Evolutionary conservation across 2,113 vertebrate genomes (phyloP), one percentile per base, ranked within the genome.

Genomic region (Clarias magur): DNA sequence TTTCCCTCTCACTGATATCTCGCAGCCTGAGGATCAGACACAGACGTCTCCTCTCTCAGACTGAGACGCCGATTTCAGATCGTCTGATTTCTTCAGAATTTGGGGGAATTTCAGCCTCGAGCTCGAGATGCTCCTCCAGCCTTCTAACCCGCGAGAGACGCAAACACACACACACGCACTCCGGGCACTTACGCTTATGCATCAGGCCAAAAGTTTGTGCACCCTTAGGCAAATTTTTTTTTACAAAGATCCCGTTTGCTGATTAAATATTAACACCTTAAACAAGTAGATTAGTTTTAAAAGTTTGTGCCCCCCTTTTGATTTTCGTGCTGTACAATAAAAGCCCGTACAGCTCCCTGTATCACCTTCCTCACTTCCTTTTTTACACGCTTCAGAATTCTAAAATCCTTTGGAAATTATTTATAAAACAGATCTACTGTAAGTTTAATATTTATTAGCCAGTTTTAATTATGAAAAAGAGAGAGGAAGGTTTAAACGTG

Each of bases 1-100:
- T 42, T 82, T 75, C 54, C 83, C 73, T 57, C 59, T 89, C 59
- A 27, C 34, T 72, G 67, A 76, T 63, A 80, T 83, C 67, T 81
- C 54, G 73, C 12, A 82, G 54, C 65, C 56, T 60, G 17, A 15
- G 57, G 48, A 25, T 23, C 3, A 79, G 73, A 27, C n/a, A 1
- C 15, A 12, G 62, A 54, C 60, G 23, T 38, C 30, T 80, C 68
- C 78, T 17, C 17, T 23, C 53, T 65, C 25, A 11, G 59, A 42
- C n/a, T 8, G 34, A 73, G 34, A 19, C 34, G 21, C 11, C 10
- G 34, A 73, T 21, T 21, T 34, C 5, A 4, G 67, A 2, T 4
- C 16, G 16, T 34, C 67, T 17, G 67, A 34, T 34, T 34, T 70
- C 8, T 34, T 70, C 2, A 42, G 70, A 73, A 42, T 19, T 1